Evolutionary conservation across 2,888 invertebrate genomes (phyloP).

Genomic region (Calliopum simillimum): DNA sequence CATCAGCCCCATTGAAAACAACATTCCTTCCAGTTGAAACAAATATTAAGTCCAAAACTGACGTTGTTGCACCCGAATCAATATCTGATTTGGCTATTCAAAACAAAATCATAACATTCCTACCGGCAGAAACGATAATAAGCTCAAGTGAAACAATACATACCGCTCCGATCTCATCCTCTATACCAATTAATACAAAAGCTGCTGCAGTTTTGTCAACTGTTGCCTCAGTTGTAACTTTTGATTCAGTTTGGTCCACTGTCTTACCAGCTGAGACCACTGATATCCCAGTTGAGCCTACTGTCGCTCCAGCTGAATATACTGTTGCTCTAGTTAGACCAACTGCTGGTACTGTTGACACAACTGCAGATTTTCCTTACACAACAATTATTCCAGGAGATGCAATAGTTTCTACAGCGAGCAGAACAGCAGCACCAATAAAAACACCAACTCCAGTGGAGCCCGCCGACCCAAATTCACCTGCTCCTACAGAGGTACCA

Average conservation of each 20-base stretch:
- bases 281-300: slow-evolving; percentile 11
- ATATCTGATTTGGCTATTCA: slow-evolving; percentile 19
- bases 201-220: not conserved
- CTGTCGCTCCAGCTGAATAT: not conserved
- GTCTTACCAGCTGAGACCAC: not conserved
- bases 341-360: not conserved
- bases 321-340: slow-evolving; percentile 6
- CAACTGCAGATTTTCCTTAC: not conserved
- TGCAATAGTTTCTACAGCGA: not conserved
- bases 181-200: not conserved
- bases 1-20: slow-evolving; percentile 20
- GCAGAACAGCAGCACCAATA: not conserved
- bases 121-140: slow-evolving; percentile 28
- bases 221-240: not conserved
- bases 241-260: not conserved
- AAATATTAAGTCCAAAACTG: slow-evolving; percentile 29
- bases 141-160: not conserved
- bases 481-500: slow-evolving; percentile 33
- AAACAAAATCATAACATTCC: not conserved
- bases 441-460: slow-evolving; percentile 8
- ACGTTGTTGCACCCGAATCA: slow-evolving; percentile 20
- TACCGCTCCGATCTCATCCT: not conserved
- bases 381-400: slow-evolving; percentile 25
- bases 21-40: not conserved
- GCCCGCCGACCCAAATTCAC: slow-evolving; percentile 28